phyloP scores from a whole-genome alignment of 2,888 invertebrate species.

The Ormyrus nitidulus region DNA sequence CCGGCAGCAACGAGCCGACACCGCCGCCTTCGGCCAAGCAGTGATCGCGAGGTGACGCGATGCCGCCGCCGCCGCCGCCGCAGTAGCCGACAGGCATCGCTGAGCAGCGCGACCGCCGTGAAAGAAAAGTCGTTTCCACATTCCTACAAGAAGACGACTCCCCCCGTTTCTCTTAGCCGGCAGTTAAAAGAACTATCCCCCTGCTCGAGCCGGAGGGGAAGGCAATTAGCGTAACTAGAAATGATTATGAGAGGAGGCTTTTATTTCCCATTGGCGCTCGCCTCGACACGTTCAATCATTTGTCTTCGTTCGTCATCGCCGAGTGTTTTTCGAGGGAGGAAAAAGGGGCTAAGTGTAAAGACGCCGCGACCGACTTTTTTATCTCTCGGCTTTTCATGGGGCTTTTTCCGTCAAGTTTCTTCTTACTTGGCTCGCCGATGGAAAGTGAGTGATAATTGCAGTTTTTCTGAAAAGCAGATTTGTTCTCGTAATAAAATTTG shows the following conservation, averaged over 20 bases:
- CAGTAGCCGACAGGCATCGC: neutral
- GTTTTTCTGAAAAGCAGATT: too few species aligned
- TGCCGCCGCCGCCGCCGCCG: neutral
- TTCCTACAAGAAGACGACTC: conserved; percentile 4
- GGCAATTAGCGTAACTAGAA: conserved; percentile 43
- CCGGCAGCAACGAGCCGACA: neutral
- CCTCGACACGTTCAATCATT: too few species aligned
- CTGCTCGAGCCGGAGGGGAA: neutral
- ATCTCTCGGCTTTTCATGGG: too few species aligned
- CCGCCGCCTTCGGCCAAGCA: neutral
- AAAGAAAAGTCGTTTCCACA: conserved; percentile 28
- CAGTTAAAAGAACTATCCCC: conserved; percentile 16
- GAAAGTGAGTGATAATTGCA: too few species aligned
- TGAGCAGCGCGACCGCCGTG: conserved; percentile 16
- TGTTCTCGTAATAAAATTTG: too few species aligned
- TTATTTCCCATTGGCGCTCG: too few species aligned
- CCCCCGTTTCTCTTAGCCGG: neutral
- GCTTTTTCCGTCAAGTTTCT: too few species aligned
- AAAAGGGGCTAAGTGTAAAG: conserved; percentile 6
- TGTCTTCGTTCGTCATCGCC: conserved; percentile 1
- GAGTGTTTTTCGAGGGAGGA: conserved; percentile 4
- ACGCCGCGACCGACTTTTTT: neutral
- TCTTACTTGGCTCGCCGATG: too few species aligned
- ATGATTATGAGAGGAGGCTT: conserved; percentile 34
- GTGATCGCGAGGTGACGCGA: neutral